These are phyloP conservation scores for Sardina pilchardus DNA, from an alignment of 2,113 vertebrate species.

Conservation along the genomic window DNA sequence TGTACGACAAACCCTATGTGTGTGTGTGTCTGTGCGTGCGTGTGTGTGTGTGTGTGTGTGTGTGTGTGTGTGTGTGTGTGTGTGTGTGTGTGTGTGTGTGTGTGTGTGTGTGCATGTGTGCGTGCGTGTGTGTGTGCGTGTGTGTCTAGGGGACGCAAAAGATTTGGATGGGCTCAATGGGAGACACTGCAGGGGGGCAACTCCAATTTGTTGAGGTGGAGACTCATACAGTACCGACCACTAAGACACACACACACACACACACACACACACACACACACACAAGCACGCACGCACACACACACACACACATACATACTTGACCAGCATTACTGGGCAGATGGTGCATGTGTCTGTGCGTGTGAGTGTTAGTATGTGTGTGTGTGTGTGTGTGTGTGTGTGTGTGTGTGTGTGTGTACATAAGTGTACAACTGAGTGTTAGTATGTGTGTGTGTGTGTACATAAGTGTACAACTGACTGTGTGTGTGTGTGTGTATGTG, in stretches of 20 bases:
- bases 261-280: not conserved
- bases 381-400: not conserved
- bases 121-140: slow-evolving; percentile 17
- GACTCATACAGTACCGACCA: slow-evolving; percentile 31
- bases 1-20: no score
- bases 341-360: not conserved
- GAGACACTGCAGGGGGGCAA: slow-evolving; percentile 34
- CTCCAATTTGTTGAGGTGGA: slow-evolving; percentile 42
- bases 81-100: no score
- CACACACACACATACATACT: not conserved
- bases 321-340: no score
- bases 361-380: not conserved
- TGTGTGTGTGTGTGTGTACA: not conserved
- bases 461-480: not conserved
- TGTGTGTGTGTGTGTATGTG: not conserved
- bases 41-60: no score
- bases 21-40: no score
- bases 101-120: not conserved
- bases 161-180: slow-evolving; percentile 35
- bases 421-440: not conserved
- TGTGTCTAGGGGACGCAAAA: not conserved
- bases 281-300: not conserved
- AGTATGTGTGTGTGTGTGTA: not conserved
- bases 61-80: no score
- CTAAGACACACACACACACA: slow-evolving; percentile 36